Base-by-base conservation (phyloP, 2,797 vertebrate species). In the Manis crassicaudata region DNA sequence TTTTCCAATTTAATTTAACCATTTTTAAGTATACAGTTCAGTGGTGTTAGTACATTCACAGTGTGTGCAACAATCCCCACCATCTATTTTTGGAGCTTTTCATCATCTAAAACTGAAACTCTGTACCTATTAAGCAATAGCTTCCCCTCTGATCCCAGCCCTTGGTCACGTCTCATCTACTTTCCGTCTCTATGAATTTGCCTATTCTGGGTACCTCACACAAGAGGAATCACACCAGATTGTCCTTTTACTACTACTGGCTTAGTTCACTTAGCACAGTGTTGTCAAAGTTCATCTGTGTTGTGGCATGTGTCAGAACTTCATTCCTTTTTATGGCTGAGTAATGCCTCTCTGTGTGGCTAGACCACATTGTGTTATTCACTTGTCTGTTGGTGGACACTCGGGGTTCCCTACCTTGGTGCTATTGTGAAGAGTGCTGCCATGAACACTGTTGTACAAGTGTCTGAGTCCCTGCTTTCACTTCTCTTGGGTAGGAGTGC, bases 361-460 rank as follows among this genome's bases (percentile, higher is more conserved):
- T 6, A 7, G 9, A 4, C 56, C 62, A 29, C 11, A 0, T 35
- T 60, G 29, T 27, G 10, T 50, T 29, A 8, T 35, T 32, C 23
- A 2, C 40, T 29, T n/a, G 14, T 62, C 43, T 35, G 23, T 17
- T 20, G 40, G 40, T 40, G n/a, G 65, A n/a, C 56, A 17, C 8
- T 50, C 27, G 6, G 58, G 20, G 25, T 25, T 79, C 72, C 18
- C 23, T 11, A 21, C 23, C 43, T 67, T 80, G 23, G 12, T 70
- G 40, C n/a, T 52, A 10, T 7, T 46, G 67, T 21, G 18, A 43
- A 14, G 11, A 1, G 2, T 4, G 5, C 0, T 2, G 25, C 43
- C 3, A 0, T 3, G 32, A 23, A 11, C 35, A 11, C 10, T 4
- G 25, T 3, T 16, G 4, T 18, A 3, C 23, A 5, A 1, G 12